A percentile compares a stretch with the other conserved stretches of the same genome.
Conservation (phyloP, 2,888 invertebrate genomes). For the Poecilobothrus nobilitatus region DNA sequence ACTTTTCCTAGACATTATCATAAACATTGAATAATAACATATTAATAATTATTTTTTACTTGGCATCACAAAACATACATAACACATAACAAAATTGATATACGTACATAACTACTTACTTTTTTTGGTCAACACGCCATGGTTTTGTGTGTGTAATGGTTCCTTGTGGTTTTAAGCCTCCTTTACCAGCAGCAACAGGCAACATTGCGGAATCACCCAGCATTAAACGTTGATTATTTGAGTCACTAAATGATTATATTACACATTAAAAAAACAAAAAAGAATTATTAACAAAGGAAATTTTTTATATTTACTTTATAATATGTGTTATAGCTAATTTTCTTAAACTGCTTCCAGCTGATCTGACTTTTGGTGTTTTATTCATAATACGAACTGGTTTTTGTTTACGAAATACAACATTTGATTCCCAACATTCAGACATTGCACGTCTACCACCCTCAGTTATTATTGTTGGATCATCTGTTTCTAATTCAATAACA, state of each 20-base stretch:
- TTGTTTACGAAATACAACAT: conserved; percentile 72
- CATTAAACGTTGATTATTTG: conserved; percentile 86
- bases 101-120: conserved; percentile 48
- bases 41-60: no score
- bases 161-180: conserved; percentile 77
- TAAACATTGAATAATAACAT: no score
- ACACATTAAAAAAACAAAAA: no score
- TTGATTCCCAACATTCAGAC: conserved; percentile 59
- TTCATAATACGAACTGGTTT: conserved; percentile 73
- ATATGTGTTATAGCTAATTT: conserved; percentile 78
- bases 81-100: no score
- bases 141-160: conserved; percentile 85
- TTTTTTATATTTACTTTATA: conserved; percentile 59
- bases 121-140: conserved; percentile 78
- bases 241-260: conserved; percentile 55
- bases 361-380: conserved; percentile 72
- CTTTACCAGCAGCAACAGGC: conserved; percentile 66
- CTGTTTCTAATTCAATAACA: conserved; percentile 78
- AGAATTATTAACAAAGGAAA: no score
- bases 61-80: no score
- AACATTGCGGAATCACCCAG: conserved; percentile 90
- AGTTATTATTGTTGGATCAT: conserved; percentile 51
- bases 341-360: conserved; percentile 68
- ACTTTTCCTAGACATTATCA: no score
- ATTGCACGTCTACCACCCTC: conserved; percentile 41